Conservation (phyloP, 1,140 invertebrate genomes). For the Drosophila littoralis region DNA sequence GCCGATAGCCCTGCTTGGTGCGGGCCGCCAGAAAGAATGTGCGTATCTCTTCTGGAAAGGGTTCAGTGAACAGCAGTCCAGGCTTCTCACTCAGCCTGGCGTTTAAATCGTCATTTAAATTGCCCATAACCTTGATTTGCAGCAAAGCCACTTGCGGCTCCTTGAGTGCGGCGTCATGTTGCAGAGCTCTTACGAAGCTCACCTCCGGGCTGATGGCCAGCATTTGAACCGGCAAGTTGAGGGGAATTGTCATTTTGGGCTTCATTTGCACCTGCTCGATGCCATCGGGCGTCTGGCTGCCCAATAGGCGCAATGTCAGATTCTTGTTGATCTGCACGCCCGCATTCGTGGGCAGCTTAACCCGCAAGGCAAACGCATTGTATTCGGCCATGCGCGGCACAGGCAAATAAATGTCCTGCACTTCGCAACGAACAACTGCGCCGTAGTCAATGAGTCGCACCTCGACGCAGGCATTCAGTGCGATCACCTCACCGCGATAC, state of each 20-base stretch:
- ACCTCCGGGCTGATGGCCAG: conserved; percentile 39
- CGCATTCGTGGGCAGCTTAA: conserved; percentile 30
- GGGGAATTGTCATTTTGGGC: conserved; percentile 37
- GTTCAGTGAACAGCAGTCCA: background rate
- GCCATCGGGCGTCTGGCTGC: conserved; percentile 30
- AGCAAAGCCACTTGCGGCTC: conserved; percentile 40
- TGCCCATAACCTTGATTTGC: conserved; percentile 41
- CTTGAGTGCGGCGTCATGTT: background rate
- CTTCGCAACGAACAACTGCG: background rate
- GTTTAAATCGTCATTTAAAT: conserved; percentile 45
- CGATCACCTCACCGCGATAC: conserved; percentile 24
- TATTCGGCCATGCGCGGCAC: conserved; percentile 31
- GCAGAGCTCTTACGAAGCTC: conserved; percentile 27
- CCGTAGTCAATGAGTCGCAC: conserved; percentile 56
- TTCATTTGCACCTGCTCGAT: conserved; percentile 48
- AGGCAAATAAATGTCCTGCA: conserved; percentile 29
- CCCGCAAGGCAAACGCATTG: conserved; percentile 47
- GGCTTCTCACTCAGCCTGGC: conserved; percentile 5
- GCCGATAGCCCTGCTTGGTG: conserved; percentile 49
- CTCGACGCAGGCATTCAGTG: background rate
- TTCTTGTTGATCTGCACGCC: conserved; percentile 50
- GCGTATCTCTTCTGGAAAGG: conserved; percentile 15
- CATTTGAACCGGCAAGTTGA: conserved; percentile 46
- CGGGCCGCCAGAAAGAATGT: conserved; percentile 44
- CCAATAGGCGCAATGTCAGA: conserved; percentile 41